These are phyloP conservation scores for Etheostoma spectabile DNA, from an alignment of 2,113 vertebrate genomes.

Conservation along the genomic window DNA sequence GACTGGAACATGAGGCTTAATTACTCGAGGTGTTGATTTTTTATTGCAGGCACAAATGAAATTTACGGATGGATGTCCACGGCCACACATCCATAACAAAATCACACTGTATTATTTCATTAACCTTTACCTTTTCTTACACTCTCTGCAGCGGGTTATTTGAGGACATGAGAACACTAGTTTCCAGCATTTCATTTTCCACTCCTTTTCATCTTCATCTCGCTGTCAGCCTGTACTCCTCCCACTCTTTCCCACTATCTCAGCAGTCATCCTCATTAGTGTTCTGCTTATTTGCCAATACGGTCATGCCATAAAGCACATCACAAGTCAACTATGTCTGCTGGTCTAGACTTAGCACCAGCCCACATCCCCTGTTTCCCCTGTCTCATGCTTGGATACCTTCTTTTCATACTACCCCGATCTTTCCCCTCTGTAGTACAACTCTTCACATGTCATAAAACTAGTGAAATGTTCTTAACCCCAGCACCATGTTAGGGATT, in stretches of 20 bases:
- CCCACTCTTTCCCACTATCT: constrained; percentile 54
- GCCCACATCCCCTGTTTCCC: constrained; percentile 17
- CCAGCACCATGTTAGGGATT: background rate
- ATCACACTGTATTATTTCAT: constrained; percentile 10
- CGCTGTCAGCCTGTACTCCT: constrained; percentile 45
- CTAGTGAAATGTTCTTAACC: constrained; percentile 9
- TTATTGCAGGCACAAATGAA: background rate
- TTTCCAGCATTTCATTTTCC: constrained; percentile 26
- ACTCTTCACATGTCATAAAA: constrained; percentile 17
- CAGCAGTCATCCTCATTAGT: constrained; percentile 63
- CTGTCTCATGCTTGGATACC: constrained; percentile 6
- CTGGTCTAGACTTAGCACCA: constrained; percentile 31
- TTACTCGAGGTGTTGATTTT: constrained; percentile 8
- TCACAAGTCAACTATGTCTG: constrained; percentile 59
- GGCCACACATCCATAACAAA: constrained; percentile 27
- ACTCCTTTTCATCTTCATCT: constrained; percentile 41
- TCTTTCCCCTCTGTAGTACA: background rate
- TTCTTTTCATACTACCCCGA: constrained; percentile 8
- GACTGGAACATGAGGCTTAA: constrained; percentile 9
- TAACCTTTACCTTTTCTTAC: constrained; percentile 8
- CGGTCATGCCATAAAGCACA: constrained; percentile 47
- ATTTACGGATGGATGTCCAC: constrained; percentile 9
- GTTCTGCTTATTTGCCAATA: constrained; percentile 49
- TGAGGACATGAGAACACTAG: constrained; percentile 27
- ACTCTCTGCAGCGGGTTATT: constrained; percentile 45